A percentile compares a stretch with the other conserved stretches of the same genome.
phyloP scores from a whole-genome alignment of 1,140 invertebrate species.

The Stegodyphus dumicola region DNA sequence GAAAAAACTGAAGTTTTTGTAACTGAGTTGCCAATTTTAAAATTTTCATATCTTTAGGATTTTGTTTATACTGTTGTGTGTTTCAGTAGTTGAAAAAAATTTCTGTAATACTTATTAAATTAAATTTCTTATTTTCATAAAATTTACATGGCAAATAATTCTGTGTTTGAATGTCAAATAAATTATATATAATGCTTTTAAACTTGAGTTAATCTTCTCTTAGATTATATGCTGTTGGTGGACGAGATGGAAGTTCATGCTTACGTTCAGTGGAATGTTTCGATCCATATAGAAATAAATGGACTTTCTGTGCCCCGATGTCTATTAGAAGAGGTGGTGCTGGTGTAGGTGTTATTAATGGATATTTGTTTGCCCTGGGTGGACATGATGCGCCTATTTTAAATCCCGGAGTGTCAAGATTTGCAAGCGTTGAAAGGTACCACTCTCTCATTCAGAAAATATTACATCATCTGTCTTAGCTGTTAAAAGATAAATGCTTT shows the following conservation, averaged over 20 bases:
- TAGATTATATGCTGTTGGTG: conserved; percentile 90
- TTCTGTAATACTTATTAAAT: too few relatives aligned
- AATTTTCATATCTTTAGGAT: too few relatives aligned
- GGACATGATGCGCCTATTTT: conserved; percentile 90
- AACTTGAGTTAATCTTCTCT: neutral
- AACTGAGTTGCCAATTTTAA: too few relatives aligned
- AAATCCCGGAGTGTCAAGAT: conserved; percentile 82
- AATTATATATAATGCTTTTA: neutral
- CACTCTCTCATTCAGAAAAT: neutral
- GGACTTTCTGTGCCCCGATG: conserved; percentile 74
- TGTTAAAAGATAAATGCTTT: neutral
- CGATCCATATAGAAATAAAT: conserved; percentile 71
- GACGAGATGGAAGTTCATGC: conserved; percentile 90
- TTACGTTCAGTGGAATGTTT: conserved; percentile 79
- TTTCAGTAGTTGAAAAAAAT: too few relatives aligned
- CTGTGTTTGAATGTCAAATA: neutral
- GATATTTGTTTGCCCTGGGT: conserved; percentile 81
- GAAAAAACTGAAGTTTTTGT: too few relatives aligned
- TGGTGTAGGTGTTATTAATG: conserved; percentile 73
- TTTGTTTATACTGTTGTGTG: too few relatives aligned
- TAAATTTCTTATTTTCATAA: too few relatives aligned
- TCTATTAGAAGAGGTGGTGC: conserved; percentile 70
- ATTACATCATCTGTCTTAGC: neutral
- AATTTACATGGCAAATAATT: too few relatives aligned
- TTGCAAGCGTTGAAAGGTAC: conserved; percentile 93